These are phyloP conservation scores for Lepilemur ruficaudatus DNA, from an alignment of 2,797 vertebrate genomes.

Conservation along the genomic window DNA sequence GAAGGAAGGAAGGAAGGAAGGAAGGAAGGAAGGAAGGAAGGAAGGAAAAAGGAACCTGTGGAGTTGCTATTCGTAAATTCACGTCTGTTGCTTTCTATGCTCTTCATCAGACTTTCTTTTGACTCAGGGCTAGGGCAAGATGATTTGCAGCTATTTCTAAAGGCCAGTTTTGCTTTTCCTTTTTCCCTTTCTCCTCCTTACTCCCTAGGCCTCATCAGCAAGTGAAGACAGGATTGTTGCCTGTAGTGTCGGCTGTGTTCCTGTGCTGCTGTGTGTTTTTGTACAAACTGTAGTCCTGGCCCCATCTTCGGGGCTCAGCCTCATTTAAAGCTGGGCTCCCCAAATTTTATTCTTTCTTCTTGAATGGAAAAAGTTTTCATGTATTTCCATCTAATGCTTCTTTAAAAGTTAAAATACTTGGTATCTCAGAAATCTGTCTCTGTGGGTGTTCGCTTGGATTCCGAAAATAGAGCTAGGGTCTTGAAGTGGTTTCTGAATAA, in stretches of 20 bases:
- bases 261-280: not conserved
- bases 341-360: slow-evolving; percentile 45
- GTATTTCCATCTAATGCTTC: slow-evolving; percentile 24
- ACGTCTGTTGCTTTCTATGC: not conserved
- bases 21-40: too few species aligned
- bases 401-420: slow-evolving; percentile 43
- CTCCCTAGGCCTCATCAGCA: not conserved
- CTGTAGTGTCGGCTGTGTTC: not conserved
- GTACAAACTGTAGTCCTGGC: not conserved
- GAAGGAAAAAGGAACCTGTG: not conserved
- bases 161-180: not conserved
- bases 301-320: not conserved
- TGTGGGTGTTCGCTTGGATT: slow-evolving; percentile 46
- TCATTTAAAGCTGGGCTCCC: not conserved
- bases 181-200: not conserved
- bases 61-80: not conserved
- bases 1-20: too few species aligned
- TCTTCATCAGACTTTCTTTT: not conserved
- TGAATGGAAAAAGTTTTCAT: slow-evolving; percentile 23
- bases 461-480: slow-evolving; percentile 71
- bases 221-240: not conserved
- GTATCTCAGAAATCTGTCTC: slow-evolving; percentile 31
- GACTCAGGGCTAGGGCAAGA: not conserved
- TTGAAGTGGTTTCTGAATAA: slow-evolving; percentile 75
- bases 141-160: not conserved